Conservation (phyloP, 2,113 vertebrate genomes). For the Melanostigma gelatinosum region DNA sequence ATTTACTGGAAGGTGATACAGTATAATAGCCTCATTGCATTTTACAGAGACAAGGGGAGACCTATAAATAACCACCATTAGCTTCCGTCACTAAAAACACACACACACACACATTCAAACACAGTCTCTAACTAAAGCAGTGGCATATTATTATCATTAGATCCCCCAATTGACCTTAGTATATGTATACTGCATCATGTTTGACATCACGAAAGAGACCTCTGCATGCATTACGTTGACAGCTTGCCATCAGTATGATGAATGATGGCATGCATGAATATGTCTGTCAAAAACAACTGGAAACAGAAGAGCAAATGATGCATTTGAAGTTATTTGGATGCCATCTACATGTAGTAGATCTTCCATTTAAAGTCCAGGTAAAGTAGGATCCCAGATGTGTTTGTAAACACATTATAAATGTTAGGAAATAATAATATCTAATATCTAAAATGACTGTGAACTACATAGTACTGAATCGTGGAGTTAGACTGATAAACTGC, state of each 20-base stretch:
- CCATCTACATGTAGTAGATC: slow-evolving; percentile 3
- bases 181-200: background rate
- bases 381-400: background rate
- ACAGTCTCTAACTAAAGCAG: slow-evolving; percentile 3
- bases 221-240: background rate
- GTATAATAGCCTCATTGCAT: slow-evolving; percentile 14
- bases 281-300: slow-evolving; percentile 28
- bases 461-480: too few relatives aligned
- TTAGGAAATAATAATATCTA: background rate
- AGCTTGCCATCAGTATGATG: background rate
- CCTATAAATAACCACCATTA: slow-evolving; percentile 19
- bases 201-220: background rate
- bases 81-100: background rate
- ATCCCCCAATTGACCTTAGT: background rate
- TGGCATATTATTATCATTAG: background rate
- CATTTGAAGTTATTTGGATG: slow-evolving; percentile 17
- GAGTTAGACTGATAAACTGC: too few relatives aligned
- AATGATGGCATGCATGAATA: background rate
- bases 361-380: background rate
- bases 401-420: background rate
- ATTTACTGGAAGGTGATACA: slow-evolving; percentile 23
- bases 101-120: slow-evolving; percentile 12
- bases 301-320: background rate
- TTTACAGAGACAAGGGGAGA: slow-evolving; percentile 16
- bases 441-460: too few relatives aligned